Conservation (phyloP, 2,113 vertebrate species). For the Myiagra hebetior region DNA sequence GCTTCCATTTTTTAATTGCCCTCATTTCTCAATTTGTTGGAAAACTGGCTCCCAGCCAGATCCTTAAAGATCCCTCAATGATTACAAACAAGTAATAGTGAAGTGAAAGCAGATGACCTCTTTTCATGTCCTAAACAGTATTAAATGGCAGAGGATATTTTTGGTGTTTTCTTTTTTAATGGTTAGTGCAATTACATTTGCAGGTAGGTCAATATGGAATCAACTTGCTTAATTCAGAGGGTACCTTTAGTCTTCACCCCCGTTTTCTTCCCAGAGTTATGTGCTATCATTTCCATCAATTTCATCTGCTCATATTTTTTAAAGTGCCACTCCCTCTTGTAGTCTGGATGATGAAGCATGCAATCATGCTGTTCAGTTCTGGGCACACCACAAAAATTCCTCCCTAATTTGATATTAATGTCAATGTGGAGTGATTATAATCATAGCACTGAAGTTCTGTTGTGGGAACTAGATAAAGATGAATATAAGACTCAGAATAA, state of each 20-base stretch:
- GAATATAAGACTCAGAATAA: background rate
- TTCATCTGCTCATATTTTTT: background rate
- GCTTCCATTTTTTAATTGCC: constrained; percentile 49
- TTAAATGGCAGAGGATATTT: background rate
- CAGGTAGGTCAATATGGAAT: background rate
- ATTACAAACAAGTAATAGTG: background rate
- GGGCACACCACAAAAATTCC: background rate
- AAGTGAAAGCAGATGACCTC: constrained; percentile 41
- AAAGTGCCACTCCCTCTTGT: background rate
- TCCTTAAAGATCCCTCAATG: background rate
- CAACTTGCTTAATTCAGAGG: background rate
- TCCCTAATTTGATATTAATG: background rate
- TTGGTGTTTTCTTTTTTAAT: background rate
- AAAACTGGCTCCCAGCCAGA: background rate
- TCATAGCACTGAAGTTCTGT: background rate
- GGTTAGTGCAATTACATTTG: background rate
- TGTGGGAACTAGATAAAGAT: background rate
- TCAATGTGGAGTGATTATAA: background rate
- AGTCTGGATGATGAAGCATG: background rate
- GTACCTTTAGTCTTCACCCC: background rate
- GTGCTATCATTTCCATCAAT: background rate
- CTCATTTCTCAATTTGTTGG: constrained; percentile 43
- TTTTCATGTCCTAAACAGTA: background rate
- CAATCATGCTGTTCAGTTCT: background rate
- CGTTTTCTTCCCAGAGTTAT: background rate